Evolutionary conservation across 2,113 vertebrate species (phyloP), one percentile per base, ranked within the genome.

Genomic region (Dascyllus trimaculatus): DNA sequence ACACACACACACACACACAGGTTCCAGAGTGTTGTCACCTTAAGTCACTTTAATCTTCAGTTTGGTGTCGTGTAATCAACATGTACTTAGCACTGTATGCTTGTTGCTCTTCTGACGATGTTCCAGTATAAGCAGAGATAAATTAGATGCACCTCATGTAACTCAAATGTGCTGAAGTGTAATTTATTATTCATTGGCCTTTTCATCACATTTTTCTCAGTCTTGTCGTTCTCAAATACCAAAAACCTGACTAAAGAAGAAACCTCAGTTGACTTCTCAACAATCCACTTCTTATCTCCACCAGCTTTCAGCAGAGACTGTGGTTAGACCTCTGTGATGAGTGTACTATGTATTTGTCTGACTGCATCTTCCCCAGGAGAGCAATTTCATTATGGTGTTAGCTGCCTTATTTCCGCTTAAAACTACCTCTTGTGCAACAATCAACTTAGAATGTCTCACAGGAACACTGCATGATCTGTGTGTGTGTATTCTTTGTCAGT

Each of bases 371-470:
- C 65, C 84, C 80, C 60, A n/a, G 56, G 82, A 85, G 78, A 71
- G 43, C 38, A n/a, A 5, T 82, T 86, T 85, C 81, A 89, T 89
- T 80, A 88, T 67, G 35, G 32, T 1, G 52, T 79, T 80, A 81
- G 74, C 60, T 24, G 63, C 67, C 71, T 85, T 88, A 74, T 87
- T 88, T 89, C 85, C 69, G 49, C 71, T 82, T 80, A 78, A 91
- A 85, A 85, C 74, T 61, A 78, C 65, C 74, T 85, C 51, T 77
- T 54, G 52, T 71, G 84, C 67, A 80, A 81, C 74, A 86, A 75
- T 90, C 77, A 85, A 75, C 71, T 80, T 46, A 21, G 45, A 65
- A 21, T 4, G 69, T 79, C 87, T 88, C 85, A 32, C 75, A 74
- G 86, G 75, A 84, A 19, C 24, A 51, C 26, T 9, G 26, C 54